Evolutionary conservation across 2,888 invertebrate species (phyloP), one percentile per base, ranked within the genome.

Genomic region (Athripsodes cinereus): DNA sequence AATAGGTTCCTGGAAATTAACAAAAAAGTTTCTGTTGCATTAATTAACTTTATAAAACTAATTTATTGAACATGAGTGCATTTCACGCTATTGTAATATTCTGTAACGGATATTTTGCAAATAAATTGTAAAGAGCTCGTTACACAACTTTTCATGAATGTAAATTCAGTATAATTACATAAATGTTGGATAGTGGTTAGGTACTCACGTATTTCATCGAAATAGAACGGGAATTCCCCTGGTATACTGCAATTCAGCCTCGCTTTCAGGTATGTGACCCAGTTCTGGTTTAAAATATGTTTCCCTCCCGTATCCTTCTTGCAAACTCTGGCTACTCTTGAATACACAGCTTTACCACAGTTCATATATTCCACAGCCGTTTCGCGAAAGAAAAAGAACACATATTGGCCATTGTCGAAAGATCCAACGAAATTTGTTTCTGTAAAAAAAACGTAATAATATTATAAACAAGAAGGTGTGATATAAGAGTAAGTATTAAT

Each of bases 341-440:
- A 87, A 70, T 86, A 87, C 60, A 87, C 81, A 21, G 83, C 83
- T 70, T 84, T 84, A 58, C 85, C 86, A 68, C 85, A 86, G 70
- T 84, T 84, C 73, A 84, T 84, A 69, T 84, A 83, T 71, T 82
- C 82, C 52, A 86, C 81, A 0, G 87, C 87, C 20, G 82, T 81
- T 71, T 87, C 87, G 22, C 87, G 81, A 72, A 87, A 86, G 80
- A 87, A 87, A 74, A 87, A 84, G 68, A 84, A 78, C 40, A 87
- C 85, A 68, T 83, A 82, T 60, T 85, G 82, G 13, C 83, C 85
- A 26, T 83, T 81, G 68, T 86, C 85, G 70, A 83, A 86, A 35
- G 86, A 84, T 20, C 84, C 86, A 58, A 86, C 86, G 70, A 87
- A 87, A 72, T 86, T 83, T 21, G 87, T 86, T 72, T 86, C 87